Evolutionary conservation across 2,113 vertebrate genomes (phyloP), one percentile per base, ranked within the genome.

Genomic region (Uria lomvia): DNA sequence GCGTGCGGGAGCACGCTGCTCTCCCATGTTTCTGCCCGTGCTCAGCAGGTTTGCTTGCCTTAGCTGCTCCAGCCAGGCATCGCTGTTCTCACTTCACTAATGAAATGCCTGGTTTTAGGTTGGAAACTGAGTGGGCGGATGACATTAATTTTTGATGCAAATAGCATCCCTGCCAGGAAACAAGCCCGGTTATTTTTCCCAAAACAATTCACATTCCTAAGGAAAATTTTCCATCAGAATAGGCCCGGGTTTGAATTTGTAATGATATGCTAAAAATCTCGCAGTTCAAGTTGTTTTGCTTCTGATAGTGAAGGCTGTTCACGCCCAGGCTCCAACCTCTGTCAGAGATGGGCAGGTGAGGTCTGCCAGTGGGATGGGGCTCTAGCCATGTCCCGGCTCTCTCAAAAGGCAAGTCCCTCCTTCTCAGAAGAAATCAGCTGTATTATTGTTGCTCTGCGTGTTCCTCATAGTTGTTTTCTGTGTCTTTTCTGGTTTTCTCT

Each of bases 251-350:
- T 91, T 96, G 56, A 67, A 84, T 95, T 72, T 78, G 53, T 89
- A 94, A 94, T 87, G 45, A 67, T 79, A 96, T 90, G 97, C 87
- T 92, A 92, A 94, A 91, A 87, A 86, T 73, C 91, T 91, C 73
- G 94, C 81, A 60, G 50, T 79, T 91, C 92, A 34, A 75, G 94
- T 94, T 91, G 68, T 71, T 96, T 92, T 43, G 38, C 86, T 79
- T 93, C 56, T 95, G 60, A 73, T 86, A 79, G 50, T 5, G 32
- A 38, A 72, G 45, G 42, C 16, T 56, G 58, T 14, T 78, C 85
- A 65, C 5, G 0, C 66, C 72, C 81, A 82, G 66, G 52, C 66
- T n/a, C 42, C 45, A 42, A 13, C 67, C 23, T 42, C 66, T 73
- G 29, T 30, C 50, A 29, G 27, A 50, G 59, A 56, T 12, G 24